Evolutionary conservation across 1,140 invertebrate genomes (phyloP).

Genomic region (Scaptomyza hsui): DNA sequence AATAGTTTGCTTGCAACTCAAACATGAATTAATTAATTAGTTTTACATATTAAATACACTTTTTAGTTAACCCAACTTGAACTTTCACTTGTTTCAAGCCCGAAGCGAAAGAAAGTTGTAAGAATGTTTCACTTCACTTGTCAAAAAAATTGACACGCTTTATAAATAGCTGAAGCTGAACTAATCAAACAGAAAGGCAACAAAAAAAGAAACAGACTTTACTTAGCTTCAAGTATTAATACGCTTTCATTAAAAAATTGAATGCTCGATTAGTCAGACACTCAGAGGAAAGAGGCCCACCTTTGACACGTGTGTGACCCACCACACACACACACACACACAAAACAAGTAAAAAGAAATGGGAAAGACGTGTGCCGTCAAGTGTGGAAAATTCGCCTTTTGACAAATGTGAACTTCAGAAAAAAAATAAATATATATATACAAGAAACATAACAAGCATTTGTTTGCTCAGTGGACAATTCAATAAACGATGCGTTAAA

Average conservation of each 20-base stretch:
- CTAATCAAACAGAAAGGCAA: constrained; percentile 59
- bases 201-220: constrained; percentile 43
- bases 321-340: constrained; percentile 63
- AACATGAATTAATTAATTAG: background rate
- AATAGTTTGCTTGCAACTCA: background rate
- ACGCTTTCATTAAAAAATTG: constrained; percentile 79
- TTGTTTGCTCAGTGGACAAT: constrained; percentile 72
- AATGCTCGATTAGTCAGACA: constrained; percentile 77
- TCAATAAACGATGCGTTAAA: constrained; percentile 68
- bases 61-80: background rate
- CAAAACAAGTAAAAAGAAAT: background rate
- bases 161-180: constrained; percentile 45
- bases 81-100: constrained; percentile 4
- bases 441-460: constrained; percentile 29
- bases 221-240: constrained; percentile 74
- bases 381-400: constrained; percentile 81
- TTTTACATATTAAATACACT: constrained; percentile 1
- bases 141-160: constrained; percentile 39
- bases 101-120: constrained; percentile 20
- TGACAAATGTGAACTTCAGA: constrained; percentile 68
- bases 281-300: constrained; percentile 47
- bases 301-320: constrained; percentile 81
- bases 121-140: constrained; percentile 61
- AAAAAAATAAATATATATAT: constrained; percentile 18
- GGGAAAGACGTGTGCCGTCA: constrained; percentile 66